These are phyloP conservation scores for Amyelois transitella DNA, from an alignment of 1,140 invertebrate genomes.

Conservation along the genomic window DNA sequence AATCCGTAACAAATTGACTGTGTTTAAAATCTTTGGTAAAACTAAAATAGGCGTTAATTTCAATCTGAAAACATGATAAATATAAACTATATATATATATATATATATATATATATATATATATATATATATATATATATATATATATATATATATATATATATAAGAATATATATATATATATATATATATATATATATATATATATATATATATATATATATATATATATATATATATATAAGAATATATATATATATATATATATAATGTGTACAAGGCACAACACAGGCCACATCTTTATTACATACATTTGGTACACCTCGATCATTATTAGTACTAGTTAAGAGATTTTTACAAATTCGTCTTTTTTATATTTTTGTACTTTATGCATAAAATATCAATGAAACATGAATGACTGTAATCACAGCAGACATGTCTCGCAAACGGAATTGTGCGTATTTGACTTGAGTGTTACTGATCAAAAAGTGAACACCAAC, in stretches of 20 bases:
- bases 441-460: slow-evolving; percentile 23
- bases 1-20: background rate
- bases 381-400: slow-evolving; percentile 10
- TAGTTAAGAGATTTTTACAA: background rate
- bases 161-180: background rate
- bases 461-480: slow-evolving; percentile 2
- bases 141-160: too few species aligned
- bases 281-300: background rate
- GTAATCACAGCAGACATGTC: background rate
- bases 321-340: background rate
- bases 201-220: too few species aligned
- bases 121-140: too few species aligned
- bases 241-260: background rate
- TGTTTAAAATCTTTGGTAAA: background rate
- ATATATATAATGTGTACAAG: background rate
- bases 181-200: background rate
- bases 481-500: slow-evolving; percentile 27
- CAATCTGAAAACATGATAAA: background rate
- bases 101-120: too few species aligned
- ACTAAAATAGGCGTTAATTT: background rate
- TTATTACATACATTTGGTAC: background rate
- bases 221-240: too few species aligned
- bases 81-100: background rate
- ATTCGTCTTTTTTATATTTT: background rate
- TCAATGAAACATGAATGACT: slow-evolving; percentile 14